These are phyloP conservation scores for Odontocolon sp. DNA, from an alignment of 2,888 invertebrate genomes.

Conservation along the genomic window DNA sequence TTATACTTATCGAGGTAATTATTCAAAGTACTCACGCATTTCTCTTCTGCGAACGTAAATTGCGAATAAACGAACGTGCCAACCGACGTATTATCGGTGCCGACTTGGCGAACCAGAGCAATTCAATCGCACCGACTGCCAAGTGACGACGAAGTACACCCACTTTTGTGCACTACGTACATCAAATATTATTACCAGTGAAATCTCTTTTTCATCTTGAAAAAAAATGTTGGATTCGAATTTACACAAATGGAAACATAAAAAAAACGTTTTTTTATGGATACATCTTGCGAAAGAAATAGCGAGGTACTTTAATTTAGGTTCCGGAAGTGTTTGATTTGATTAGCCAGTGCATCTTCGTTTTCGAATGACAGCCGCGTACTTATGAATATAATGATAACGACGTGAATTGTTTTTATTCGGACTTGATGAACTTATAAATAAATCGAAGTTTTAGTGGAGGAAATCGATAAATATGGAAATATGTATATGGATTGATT, in stretches of 20 bases:
- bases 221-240: not conserved
- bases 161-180: conserved; percentile 70
- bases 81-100: conserved; percentile 54
- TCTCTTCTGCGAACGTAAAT: conserved; percentile 38
- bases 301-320: not conserved
- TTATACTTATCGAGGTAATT: not conserved
- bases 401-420: too few relatives aligned
- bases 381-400: conserved; percentile 18
- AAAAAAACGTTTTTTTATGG: not conserved
- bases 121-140: conserved; percentile 63
- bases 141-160: conserved; percentile 73
- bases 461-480: too few relatives aligned
- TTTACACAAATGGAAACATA: not conserved
- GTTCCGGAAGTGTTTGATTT: conserved; percentile 8
- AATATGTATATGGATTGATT: too few relatives aligned
- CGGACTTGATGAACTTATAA: too few relatives aligned
- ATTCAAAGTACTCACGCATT: conserved; percentile 56
- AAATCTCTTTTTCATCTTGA: not conserved
- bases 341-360: conserved; percentile 7
- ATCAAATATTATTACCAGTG: conserved; percentile 37
- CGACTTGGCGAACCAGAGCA: conserved; percentile 54
- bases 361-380: conserved; percentile 8
- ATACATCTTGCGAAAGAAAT: not conserved
- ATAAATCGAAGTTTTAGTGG: too few relatives aligned
- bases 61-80: conserved; percentile 26